Base-by-base conservation (phyloP, 2,888 invertebrate species). In the Netelia virgata region DNA sequence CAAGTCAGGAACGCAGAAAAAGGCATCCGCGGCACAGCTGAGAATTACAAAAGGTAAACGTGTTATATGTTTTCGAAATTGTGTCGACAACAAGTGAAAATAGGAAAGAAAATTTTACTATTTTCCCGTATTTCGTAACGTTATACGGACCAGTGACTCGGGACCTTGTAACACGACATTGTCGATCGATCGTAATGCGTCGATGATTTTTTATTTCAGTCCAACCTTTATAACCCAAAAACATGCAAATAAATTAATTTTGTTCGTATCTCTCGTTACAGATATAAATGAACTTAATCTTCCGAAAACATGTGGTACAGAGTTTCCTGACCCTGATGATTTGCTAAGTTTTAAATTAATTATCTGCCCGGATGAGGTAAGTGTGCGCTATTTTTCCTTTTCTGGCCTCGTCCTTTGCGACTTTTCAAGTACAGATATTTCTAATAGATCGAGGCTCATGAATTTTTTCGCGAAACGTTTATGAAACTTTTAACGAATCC, bases 221-320 rank as follows among this genome's bases (percentile, higher is more conserved):
- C 28, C 16, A 36, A 50, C 61, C 61, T 1, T 68, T 53, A 61
- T 73, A 79, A 72, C 72, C 76, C 50, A 69, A 79, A 64, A 47
- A 47, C 6, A 55, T 16, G 9, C 16, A 55, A 55, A 14, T 5
- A 53, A 8, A 8, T 55, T 18, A 10, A 16, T 6, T 6, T 53
- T 16, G 1, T 53, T 16, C 18, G 70, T 83, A 85, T 84, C 87
- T 90, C 91, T 89, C 86, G 87, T 96, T 96, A 77, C 95, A 99
- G 99, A 99, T 96, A 97, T 99, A 93, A 98, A 98, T 94, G 99
- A 99, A 95, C 95, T 99, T 91, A 99, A 98, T 95, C 96, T 99
- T 93, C 99, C 99, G 88, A 98, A 98, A 95, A 99, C 99, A 86
- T 99, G 99, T 94, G 96, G 96, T 91, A 98, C 98, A 93, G 98